Conservation (phyloP, 2,113 vertebrate species). For the Spea bombifrons region DNA sequence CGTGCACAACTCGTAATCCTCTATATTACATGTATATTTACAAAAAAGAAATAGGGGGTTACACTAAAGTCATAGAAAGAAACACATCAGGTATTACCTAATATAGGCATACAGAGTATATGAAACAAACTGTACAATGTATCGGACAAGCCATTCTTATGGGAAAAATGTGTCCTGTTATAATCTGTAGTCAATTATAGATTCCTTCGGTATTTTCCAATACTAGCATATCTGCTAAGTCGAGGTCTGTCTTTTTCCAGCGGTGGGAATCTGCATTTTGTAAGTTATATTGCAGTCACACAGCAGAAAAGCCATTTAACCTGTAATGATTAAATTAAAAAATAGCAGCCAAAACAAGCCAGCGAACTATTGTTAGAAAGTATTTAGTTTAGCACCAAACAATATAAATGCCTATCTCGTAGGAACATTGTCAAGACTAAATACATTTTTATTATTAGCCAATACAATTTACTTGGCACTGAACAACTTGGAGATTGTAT, state of each 20-base stretch:
- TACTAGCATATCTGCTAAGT: not conserved
- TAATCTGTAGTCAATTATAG: not conserved
- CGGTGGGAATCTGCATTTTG: not conserved
- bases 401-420: not conserved
- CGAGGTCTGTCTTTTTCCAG: not conserved
- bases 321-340: not conserved
- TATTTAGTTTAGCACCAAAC: conserved; percentile 14
- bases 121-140: conserved; percentile 50
- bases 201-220: not conserved
- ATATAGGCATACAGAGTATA: conserved; percentile 68
- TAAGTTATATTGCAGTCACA: conserved; percentile 39
- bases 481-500: not conserved
- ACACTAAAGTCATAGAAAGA: conserved; percentile 46
- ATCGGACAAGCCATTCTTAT: conserved; percentile 3
- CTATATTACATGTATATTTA: conserved; percentile 60
- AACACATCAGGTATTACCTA: conserved; percentile 66
- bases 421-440: not conserved
- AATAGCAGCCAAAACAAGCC: conserved; percentile 6
- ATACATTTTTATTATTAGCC: not conserved
- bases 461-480: conserved; percentile 4
- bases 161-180: not conserved
- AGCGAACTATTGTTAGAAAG: not conserved
- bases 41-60: conserved; percentile 36
- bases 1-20: conserved; percentile 35
- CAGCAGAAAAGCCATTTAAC: conserved; percentile 33